phyloP scores from a whole-genome alignment of 2,797 vertebrate genomes.

The Micromesistius poutassou region DNA sequence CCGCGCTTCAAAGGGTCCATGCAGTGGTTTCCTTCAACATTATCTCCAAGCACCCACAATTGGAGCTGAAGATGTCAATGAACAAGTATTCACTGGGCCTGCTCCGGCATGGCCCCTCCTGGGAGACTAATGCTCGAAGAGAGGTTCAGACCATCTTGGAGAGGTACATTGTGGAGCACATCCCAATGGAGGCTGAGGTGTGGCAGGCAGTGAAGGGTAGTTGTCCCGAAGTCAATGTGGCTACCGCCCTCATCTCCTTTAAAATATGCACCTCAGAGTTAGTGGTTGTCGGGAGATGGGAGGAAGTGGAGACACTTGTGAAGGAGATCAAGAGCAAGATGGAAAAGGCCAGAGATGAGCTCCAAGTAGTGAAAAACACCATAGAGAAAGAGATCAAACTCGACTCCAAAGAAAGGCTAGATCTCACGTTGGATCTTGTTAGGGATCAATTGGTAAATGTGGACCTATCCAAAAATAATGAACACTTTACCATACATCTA shows the following conservation, averaged over 20 bases:
- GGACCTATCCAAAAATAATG: conserved; percentile 33
- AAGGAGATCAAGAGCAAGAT: conserved; percentile 31
- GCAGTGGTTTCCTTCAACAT: conserved; percentile 31
- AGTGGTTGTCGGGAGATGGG: conserved; percentile 39
- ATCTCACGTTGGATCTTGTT: conserved; percentile 37
- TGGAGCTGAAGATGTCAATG: conserved; percentile 41
- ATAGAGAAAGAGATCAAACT: conserved; percentile 38
- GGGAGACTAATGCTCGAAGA: conserved; percentile 35
- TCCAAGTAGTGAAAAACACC: conserved; percentile 46
- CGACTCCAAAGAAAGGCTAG: conserved; percentile 37
- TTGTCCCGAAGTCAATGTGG: conserved; percentile 11
- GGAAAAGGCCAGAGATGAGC: conserved; percentile 27
- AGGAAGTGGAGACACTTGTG: conserved; percentile 13
- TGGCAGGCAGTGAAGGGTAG: conserved; percentile 42
- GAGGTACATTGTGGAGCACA: conserved; percentile 24
- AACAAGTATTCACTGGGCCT: conserved; percentile 38
- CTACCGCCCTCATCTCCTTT: conserved; percentile 29
- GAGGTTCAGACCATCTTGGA: conserved; percentile 33
- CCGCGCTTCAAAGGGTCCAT: conserved; percentile 26
- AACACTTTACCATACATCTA: conserved; percentile 32
- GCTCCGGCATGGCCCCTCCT: conserved; percentile 39
- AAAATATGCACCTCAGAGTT: conserved; percentile 23
- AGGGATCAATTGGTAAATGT: conserved; percentile 33
- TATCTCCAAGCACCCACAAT: neutral
- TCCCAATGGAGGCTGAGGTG: conserved; percentile 31